Conservation (phyloP, 53 echinoderm and acorn worm species). For the Echinometra lucunter region DNA sequence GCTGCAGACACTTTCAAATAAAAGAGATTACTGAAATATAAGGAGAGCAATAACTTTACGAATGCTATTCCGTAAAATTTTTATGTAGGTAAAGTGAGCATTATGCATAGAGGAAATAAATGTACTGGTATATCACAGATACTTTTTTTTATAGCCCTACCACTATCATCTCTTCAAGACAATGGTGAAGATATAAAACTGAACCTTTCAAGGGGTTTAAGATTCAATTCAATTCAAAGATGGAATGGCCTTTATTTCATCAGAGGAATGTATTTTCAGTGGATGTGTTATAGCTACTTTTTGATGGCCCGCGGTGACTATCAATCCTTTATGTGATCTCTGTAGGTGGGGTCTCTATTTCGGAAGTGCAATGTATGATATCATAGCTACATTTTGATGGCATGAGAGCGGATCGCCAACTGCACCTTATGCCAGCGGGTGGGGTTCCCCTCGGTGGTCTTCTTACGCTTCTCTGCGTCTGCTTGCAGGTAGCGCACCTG, state of each 20-base stretch:
- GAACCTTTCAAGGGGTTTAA: no score
- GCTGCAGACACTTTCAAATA: background rate
- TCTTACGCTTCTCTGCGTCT: constrained; percentile 76
- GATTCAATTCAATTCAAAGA: no score
- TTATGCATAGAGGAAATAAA: no score
- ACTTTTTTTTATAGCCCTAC: no score
- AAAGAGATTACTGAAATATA: background rate
- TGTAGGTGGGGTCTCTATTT: background rate
- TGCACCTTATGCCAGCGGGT: constrained; percentile 93
- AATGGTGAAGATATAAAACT: no score
- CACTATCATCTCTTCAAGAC: no score
- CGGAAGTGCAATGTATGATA: background rate
- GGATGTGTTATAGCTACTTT: background rate
- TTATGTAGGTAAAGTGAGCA: background rate
- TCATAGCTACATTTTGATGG: background rate
- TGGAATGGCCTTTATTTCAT: no score
- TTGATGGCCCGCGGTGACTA: background rate
- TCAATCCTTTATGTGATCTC: background rate
- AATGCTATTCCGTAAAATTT: background rate
- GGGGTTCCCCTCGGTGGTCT: constrained; percentile 48
- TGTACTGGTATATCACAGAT: no score
- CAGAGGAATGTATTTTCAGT: background rate
- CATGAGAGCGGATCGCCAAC: constrained; percentile 62
- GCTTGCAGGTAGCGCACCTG: constrained; percentile 82
- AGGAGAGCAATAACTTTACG: background rate